Conservation (phyloP, 2,797 vertebrate genomes). For the Takifugu rubripes region DNA sequence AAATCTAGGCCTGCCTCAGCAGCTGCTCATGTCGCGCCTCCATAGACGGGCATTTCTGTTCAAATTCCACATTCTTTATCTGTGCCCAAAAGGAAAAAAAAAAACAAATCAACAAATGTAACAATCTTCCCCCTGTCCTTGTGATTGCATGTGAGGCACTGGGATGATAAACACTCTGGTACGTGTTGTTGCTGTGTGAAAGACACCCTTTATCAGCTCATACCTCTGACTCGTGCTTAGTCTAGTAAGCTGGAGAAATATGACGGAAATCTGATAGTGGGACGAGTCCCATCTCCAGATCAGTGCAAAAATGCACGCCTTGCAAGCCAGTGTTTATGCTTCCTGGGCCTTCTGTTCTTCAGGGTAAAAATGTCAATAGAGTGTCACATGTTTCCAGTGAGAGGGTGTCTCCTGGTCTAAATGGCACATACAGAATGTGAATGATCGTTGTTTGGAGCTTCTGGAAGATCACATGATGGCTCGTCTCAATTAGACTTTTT, state of each 20-base stretch:
- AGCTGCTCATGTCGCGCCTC: constrained; percentile 52
- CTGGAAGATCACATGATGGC: no score
- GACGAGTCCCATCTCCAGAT: constrained; percentile 77
- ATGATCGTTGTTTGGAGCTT: no score
- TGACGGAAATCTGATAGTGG: constrained; percentile 80
- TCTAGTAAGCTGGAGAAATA: constrained; percentile 84
- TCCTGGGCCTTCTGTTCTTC: constrained; percentile 70
- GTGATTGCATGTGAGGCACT: constrained; percentile 82
- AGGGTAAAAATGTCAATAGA: constrained; percentile 77
- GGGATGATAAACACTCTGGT: constrained; percentile 80
- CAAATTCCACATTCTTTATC: constrained; percentile 75
- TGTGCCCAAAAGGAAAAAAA: constrained; percentile 56
- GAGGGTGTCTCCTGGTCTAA: constrained; percentile 41
- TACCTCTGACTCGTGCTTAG: constrained; percentile 83
- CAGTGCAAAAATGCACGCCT: constrained; percentile 72
- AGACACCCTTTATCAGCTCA: constrained; percentile 84
- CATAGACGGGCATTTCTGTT: constrained; percentile 57
- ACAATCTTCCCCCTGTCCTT: constrained; percentile 81
- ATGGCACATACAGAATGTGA: constrained; percentile 7
- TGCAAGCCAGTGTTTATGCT: constrained; percentile 76
- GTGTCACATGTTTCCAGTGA: constrained; percentile 51
- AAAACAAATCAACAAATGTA: constrained; percentile 84
- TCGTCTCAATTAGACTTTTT: no score
- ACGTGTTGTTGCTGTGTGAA: constrained; percentile 87
- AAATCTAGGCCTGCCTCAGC: constrained; percentile 65